Conservation (phyloP, 2,797 vertebrate species). For the Falco concolor region DNA sequence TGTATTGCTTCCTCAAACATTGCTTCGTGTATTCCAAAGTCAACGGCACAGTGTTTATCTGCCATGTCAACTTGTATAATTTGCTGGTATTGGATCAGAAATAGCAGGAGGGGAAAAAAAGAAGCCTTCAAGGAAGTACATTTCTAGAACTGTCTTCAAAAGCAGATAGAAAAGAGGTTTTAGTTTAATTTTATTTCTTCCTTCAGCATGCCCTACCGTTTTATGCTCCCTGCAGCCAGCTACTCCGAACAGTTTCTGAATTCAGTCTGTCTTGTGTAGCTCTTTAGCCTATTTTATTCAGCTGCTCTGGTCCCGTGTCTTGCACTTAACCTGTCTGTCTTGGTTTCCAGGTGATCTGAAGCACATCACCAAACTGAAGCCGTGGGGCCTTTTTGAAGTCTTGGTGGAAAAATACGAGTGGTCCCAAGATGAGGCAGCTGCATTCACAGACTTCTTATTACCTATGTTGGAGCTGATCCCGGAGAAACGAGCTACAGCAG, state of each 20-base stretch:
- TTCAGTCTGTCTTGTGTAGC: neutral
- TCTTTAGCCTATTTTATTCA: neutral
- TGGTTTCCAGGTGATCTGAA: constrained; percentile 87
- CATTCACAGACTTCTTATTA: constrained; percentile 91
- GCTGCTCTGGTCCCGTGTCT: neutral
- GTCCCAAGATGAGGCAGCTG: constrained; percentile 88
- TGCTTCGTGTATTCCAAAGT: neutral
- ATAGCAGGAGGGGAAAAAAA: neutral
- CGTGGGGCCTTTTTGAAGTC: constrained; percentile 93
- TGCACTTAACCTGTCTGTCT: neutral
- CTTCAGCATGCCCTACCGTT: neutral
- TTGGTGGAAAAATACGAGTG: constrained; percentile 97
- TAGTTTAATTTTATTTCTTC: neutral
- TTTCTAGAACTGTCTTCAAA: neutral
- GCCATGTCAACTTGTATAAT: neutral
- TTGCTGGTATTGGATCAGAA: neutral
- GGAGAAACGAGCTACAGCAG: constrained; percentile 91
- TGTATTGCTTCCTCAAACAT: neutral
- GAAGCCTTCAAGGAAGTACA: neutral
- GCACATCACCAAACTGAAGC: constrained; percentile 97
- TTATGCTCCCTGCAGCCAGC: neutral
- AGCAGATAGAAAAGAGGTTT: neutral
- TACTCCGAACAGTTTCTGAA: neutral
- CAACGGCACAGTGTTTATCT: neutral
- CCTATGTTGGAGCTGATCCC: constrained; percentile 96